These are phyloP conservation scores for Meliscaeva auricollis DNA, from an alignment of 2,888 invertebrate genomes.

Conservation along the genomic window DNA sequence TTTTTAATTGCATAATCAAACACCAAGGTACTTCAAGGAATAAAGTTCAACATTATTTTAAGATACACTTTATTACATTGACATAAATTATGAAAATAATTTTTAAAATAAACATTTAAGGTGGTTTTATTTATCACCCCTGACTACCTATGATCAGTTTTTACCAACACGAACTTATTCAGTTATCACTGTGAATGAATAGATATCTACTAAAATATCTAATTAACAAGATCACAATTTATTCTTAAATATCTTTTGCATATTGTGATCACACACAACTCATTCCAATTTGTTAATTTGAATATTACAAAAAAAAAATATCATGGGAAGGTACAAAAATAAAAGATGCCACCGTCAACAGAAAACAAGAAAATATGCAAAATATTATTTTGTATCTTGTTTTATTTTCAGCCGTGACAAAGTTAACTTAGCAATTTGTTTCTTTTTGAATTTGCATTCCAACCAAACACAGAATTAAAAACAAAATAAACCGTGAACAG, in stretches of 20 bases:
- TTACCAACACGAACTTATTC: no score
- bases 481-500: slow-evolving; percentile 29
- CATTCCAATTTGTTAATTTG: neutral
- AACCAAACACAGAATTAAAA: slow-evolving; percentile 1
- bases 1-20: no score
- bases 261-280: neutral
- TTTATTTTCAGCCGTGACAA: slow-evolving; percentile 61
- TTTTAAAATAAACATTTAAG: no score
- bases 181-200: no score
- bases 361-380: slow-evolving; percentile 51
- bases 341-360: slow-evolving; percentile 22
- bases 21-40: no score
- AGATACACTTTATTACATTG: no score
- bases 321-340: neutral
- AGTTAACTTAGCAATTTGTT: slow-evolving; percentile 22
- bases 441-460: slow-evolving; percentile 36
- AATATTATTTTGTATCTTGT: slow-evolving; percentile 16
- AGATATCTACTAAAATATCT: no score
- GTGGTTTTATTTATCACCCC: no score
- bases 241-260: neutral
- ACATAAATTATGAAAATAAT: no score
- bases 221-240: no score
- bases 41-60: no score
- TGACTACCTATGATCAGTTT: no score
- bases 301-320: neutral